Percentiles rank a stretch among this genome's conserved stretches.
phyloP scores from a whole-genome alignment of 2,113 vertebrate genomes.

The Sitta europaea region DNA sequence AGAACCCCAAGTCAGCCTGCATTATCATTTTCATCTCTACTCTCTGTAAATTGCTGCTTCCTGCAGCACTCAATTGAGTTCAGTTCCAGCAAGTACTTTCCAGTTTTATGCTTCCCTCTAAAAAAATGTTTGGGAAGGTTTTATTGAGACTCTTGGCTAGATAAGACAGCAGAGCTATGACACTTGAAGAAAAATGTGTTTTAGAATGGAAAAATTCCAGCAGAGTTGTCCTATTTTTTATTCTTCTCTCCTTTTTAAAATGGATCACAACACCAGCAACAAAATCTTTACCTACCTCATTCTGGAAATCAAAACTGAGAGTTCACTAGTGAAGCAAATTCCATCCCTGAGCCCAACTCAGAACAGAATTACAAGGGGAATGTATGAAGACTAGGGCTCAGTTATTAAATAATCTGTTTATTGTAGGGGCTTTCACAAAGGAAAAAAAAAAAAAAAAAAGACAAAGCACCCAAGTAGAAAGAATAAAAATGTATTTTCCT shows the following conservation, averaged over 20 bases:
- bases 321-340: neutral
- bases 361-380: neutral
- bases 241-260: neutral
- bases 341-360: neutral
- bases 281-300: neutral
- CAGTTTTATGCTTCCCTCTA: neutral
- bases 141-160: neutral
- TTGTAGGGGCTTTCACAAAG: conserved; percentile 71
- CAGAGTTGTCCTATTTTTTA: neutral
- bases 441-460: conserved; percentile 15
- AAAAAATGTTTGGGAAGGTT: neutral
- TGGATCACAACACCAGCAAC: neutral
- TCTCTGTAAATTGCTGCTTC: neutral
- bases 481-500: conserved; percentile 80
- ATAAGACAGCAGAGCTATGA: neutral
- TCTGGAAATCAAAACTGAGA: neutral
- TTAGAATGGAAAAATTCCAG: neutral
- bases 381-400: neutral
- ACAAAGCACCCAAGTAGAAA: conserved; percentile 78
- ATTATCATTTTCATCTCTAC: accelerated
- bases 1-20: neutral
- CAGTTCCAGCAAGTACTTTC: neutral
- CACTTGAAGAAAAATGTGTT: neutral
- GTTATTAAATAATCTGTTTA: conserved; percentile 76
- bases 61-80: neutral